These are phyloP conservation scores for Pterostichus madidus DNA, from an alignment of 2,888 invertebrate genomes.

Conservation along the genomic window DNA sequence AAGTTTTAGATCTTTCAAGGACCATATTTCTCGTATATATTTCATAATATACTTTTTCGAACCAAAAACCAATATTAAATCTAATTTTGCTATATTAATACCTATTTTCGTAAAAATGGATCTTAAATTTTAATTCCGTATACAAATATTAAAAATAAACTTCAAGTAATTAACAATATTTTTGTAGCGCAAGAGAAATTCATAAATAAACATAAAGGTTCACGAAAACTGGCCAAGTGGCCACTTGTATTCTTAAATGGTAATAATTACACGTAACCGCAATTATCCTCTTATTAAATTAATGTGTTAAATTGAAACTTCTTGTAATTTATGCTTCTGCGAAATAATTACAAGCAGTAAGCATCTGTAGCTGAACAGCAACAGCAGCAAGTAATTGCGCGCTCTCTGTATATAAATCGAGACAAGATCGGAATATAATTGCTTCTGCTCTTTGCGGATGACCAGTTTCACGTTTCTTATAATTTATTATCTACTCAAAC, in stretches of 20 bases:
- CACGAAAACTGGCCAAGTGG: slow-evolving; percentile 22
- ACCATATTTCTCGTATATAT: too few species aligned
- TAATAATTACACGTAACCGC: slow-evolving; percentile 62
- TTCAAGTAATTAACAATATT: not conserved
- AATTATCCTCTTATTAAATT: slow-evolving; percentile 65
- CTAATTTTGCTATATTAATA: too few species aligned
- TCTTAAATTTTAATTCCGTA: too few species aligned
- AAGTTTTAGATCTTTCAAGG: too few species aligned
- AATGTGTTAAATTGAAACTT: slow-evolving; percentile 66
- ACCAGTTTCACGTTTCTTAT: not conserved
- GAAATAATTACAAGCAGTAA: slow-evolving; percentile 63
- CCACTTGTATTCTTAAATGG: slow-evolving; percentile 43
- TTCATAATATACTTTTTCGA: too few species aligned
- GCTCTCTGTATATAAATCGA: slow-evolving; percentile 33
- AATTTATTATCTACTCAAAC: slow-evolving; percentile 39
- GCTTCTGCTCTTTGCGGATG: slow-evolving; percentile 11
- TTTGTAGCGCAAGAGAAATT: slow-evolving; percentile 27
- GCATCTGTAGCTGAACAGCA: slow-evolving; percentile 50
- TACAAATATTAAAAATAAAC: too few species aligned
- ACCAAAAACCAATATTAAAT: too few species aligned
- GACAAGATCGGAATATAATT: slow-evolving; percentile 66
- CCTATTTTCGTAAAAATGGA: too few species aligned
- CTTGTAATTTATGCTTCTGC: slow-evolving; percentile 61
- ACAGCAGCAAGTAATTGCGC: slow-evolving; percentile 38
- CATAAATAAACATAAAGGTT: slow-evolving; percentile 62